A percentile compares a stretch with the other conserved stretches of the same genome.
These are phyloP conservation scores for Herpetotheres cachinnans DNA, from an alignment of 2,113 vertebrate species.

Conservation along the genomic window DNA sequence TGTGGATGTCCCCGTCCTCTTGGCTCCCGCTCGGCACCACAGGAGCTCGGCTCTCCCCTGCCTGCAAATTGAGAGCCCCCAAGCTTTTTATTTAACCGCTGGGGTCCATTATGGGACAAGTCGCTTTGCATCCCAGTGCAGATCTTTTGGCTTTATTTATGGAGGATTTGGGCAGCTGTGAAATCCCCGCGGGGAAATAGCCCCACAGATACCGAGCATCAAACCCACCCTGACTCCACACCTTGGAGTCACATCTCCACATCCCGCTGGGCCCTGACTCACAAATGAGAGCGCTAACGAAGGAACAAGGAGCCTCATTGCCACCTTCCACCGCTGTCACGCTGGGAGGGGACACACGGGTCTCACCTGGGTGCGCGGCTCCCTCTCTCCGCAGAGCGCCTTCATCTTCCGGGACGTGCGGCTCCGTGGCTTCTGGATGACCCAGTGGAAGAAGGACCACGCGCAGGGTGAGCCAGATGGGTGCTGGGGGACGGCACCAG, in stretches of 20 bases:
- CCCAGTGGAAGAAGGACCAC: constrained; percentile 87
- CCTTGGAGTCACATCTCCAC: accelerated
- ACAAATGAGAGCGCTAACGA: background rate
- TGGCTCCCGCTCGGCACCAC: accelerated
- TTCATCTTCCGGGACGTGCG: constrained; percentile 93
- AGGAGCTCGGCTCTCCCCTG: background rate
- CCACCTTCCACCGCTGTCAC: background rate
- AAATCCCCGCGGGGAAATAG: background rate
- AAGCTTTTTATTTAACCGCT: background rate
- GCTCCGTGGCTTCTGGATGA: constrained; percentile 92
- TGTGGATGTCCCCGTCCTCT: background rate
- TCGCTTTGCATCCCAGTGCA: accelerated
- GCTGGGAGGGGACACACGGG: background rate
- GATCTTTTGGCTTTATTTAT: background rate
- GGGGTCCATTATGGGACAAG: accelerated
- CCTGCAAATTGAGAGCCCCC: background rate
- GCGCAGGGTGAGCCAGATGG: constrained; percentile 73
- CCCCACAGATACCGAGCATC: accelerated
- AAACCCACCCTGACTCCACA: background rate
- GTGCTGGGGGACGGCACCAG: background rate
- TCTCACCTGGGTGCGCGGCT: background rate
- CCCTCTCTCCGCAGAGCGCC: constrained; percentile 78
- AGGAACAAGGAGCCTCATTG: background rate
- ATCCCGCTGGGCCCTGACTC: background rate
- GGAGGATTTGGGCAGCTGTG: background rate